These are phyloP conservation scores for Nasua narica DNA, from an alignment of 2,797 vertebrate genomes.

Conservation along the genomic window DNA sequence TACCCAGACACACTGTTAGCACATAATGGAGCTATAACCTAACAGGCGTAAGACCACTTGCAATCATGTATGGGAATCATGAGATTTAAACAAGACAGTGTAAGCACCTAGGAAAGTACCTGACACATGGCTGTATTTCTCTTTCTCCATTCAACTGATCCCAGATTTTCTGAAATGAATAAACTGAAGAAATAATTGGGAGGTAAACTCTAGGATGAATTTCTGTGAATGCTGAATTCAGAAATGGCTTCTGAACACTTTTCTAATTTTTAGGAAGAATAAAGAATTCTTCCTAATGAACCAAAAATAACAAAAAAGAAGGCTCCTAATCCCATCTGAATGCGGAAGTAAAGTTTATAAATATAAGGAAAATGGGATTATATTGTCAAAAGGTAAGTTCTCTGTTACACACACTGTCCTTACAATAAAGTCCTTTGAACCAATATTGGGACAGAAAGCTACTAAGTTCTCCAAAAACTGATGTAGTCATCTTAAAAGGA, in stretches of 20 bases:
- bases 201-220: background rate
- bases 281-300: constrained; percentile 23
- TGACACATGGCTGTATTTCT: background rate
- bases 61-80: background rate
- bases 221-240: background rate
- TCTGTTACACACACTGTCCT: background rate
- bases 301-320: background rate
- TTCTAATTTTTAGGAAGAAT: background rate
- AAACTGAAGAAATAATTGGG: background rate
- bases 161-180: background rate
- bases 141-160: background rate
- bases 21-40: background rate
- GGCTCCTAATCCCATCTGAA: background rate
- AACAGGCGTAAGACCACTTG: background rate
- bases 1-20: background rate
- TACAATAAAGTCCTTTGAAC: background rate
- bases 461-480: background rate
- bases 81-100: background rate
- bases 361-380: background rate
- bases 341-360: background rate
- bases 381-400: background rate
- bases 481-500: background rate
- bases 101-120: background rate
- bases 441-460: background rate
- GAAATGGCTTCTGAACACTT: background rate